These are phyloP conservation scores for Sakesphorus luctuosus DNA, from an alignment of 2,113 vertebrate species.

Conservation along the genomic window DNA sequence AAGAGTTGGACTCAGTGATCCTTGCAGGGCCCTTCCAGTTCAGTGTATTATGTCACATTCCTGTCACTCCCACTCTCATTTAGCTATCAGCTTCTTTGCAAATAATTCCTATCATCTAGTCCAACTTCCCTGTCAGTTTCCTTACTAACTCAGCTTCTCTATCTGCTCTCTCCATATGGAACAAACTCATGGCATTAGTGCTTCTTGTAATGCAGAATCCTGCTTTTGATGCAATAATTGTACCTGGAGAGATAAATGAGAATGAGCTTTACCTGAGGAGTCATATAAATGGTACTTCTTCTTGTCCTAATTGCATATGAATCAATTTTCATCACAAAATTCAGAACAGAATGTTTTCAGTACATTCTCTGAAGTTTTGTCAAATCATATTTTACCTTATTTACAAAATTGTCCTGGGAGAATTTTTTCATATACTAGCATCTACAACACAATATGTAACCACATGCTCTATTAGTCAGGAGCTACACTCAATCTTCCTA, in stretches of 20 bases:
- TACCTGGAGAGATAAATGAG: background rate
- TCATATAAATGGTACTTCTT: background rate
- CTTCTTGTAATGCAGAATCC: background rate
- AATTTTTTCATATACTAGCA: background rate
- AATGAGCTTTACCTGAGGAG: background rate
- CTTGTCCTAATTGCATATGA: background rate
- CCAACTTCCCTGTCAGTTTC: background rate
- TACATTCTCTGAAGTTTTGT: background rate
- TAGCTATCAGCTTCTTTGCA: background rate
- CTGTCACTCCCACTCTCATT: accelerated
- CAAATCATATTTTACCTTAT: background rate
- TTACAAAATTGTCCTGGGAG: background rate
- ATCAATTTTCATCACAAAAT: background rate
- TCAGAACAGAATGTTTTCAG: background rate
- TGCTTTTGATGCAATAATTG: background rate
- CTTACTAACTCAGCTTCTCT: background rate
- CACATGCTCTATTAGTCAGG: background rate
- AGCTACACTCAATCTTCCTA: slow-evolving; percentile 15
- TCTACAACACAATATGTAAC: background rate
- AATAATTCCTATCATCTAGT: background rate
- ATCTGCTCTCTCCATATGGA: background rate
- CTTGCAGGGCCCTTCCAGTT: background rate
- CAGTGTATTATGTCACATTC: background rate
- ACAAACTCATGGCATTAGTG: background rate
- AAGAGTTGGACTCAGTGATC: background rate